Conservation (phyloP, 2,113 vertebrate genomes). For the Uria lomvia region DNA sequence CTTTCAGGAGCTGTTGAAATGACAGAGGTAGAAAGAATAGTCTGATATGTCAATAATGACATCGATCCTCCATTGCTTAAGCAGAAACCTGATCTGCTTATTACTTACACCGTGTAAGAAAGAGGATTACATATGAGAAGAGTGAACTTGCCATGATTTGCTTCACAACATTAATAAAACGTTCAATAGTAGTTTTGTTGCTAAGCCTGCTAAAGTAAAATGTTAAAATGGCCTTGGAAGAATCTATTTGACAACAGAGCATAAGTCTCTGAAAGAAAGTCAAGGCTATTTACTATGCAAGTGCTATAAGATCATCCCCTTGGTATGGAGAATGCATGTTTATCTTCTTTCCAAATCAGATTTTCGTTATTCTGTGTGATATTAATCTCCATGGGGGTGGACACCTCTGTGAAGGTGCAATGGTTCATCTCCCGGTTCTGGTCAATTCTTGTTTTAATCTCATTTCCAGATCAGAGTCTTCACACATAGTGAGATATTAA, state of each 20-base stretch:
- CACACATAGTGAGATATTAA: constrained; percentile 29
- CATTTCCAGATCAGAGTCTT: constrained; percentile 31
- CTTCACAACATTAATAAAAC: constrained; percentile 11
- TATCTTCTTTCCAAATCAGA: constrained; percentile 40
- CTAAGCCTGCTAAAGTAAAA: background rate
- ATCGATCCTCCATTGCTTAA: background rate
- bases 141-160: background rate
- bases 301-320: background rate
- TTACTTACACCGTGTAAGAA: background rate
- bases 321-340: background rate
- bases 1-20: background rate
- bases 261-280: background rate
- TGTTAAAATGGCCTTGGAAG: background rate
- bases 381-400: constrained; percentile 28
- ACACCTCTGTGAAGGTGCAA: background rate
- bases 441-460: constrained; percentile 56
- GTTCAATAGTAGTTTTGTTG: background rate
- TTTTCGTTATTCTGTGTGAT: background rate
- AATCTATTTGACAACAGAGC: background rate
- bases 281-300: constrained; percentile 10
- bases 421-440: background rate
- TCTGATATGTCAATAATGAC: background rate
- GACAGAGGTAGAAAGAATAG: background rate
- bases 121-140: constrained; percentile 18
- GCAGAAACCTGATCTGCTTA: constrained; percentile 11